Evolutionary conservation across 2,113 vertebrate genomes (phyloP), one percentile per base, ranked within the genome.

Genomic region (Sinocyclocheilus rhinocerous): DNA sequence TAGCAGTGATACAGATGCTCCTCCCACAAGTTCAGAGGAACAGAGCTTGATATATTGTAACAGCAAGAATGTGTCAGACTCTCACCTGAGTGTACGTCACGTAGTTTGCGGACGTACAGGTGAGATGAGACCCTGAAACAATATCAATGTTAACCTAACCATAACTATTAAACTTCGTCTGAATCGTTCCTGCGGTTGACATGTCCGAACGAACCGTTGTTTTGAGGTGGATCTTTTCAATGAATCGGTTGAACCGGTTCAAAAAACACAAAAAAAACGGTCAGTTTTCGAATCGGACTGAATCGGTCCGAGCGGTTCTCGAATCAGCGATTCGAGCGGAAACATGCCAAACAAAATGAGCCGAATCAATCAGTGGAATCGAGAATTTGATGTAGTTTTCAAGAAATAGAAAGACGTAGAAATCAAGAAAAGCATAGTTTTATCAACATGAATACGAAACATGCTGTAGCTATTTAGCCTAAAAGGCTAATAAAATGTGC

Each of bases 61-160:
- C 85, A 83, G 55, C 45, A 16, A 0, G 81, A 87, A 83, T 84
- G 42, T 48, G 22, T 52, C 50, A 65, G 10, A 36, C 4, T 45
- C 50, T 85, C 83, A 86, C 87, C 87, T 87, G 86, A 82, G 20
- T 65, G 20, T 65, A 45, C 29, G 70, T 83, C 85, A 85, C 61
- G 29, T 87, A 24, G 6, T 65, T n/a, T 6, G 33, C 2, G 11
- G 50, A 61, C 12, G 6, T n/a, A 82, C 84, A 85, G 87, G 81
- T 77, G 50, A 26, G 48, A 81, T 26, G 55, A 42, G 22, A 13
- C 36, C 2, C 24, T 52, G 3, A 18, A 18, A 75, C 39, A 76
- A 50, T 8, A 15, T 16, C 50, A 12, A 4, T 10, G 3, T 6
- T 20, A 10, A 36, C 3, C 29, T 4, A 9, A 69, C 15, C 29